Base-by-base conservation (phyloP, 1,140 invertebrate species). In the Cherax quadricarinatus region DNA sequence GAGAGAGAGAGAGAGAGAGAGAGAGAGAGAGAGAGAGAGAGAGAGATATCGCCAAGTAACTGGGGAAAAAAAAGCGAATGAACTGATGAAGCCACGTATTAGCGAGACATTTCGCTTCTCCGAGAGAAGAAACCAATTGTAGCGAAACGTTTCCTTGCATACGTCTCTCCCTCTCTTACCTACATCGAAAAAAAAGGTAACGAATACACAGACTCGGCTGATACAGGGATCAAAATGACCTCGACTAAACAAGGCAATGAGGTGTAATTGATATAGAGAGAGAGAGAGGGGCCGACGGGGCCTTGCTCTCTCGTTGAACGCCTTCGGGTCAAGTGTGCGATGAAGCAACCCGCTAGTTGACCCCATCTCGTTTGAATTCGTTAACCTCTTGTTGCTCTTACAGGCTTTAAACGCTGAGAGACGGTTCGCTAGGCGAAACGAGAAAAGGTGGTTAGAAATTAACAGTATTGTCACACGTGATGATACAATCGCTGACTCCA, bases 171-270 rank as follows among this genome's bases (percentile, higher is more conserved):
- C 30, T 41, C 30, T 41, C 30, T 41, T 41, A 41, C 30, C 30
- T 41, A 41, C 30, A 41, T 1, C 30, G n/a, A n/a, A n/a, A n/a
- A n/a, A n/a, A n/a, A n/a, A n/a, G n/a, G n/a, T 41, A 41, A 41
- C 30, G 30, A 41, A 41, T 41, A 41, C 30, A 41, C 30, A 41
- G 30, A 41, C 30, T 41, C 30, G 10, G 66, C 5, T 70, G 21
- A 18, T 41, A 41, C 53, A 57, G 53, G 9, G 53, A n/a, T 21
- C 53, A 84, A 84, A 84, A 84, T 84, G 82, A 84, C 82, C 82
- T 84, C 82, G 57, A 62, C 82, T 84, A 49, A 84, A 84, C 82
- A 48, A 84, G 57, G 53, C 57, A 84, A 84, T 84, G 53, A 84
- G 53, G 82, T 84, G 82, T 84, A 84, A 84, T 84, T 84, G 82